A percentile compares a stretch with the other conserved stretches of the same genome.
phyloP scores from a whole-genome alignment of 92 coral and sea anemone species.

The Ricordea florida region DNA sequence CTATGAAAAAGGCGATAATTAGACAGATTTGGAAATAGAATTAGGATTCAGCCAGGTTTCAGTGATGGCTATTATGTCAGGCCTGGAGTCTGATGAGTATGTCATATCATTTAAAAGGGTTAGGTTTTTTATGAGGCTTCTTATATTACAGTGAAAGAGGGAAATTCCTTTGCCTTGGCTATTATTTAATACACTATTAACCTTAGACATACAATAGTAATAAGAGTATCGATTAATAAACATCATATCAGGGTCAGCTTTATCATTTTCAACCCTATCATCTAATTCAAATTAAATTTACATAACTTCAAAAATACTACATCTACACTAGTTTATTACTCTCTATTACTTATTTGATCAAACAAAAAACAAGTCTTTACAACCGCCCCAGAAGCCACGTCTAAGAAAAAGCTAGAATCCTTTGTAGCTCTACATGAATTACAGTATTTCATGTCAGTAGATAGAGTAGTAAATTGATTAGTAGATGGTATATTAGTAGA shows the following conservation, averaged over 20 bases:
- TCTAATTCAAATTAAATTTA: too few species aligned
- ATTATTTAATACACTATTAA: constrained; percentile 4
- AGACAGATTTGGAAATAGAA: constrained; percentile 29
- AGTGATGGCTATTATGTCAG: constrained; percentile 44
- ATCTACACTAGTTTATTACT: too few species aligned
- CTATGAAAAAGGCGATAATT: constrained; percentile 27
- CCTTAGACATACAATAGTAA: background rate
- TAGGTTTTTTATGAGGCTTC: constrained; percentile 43
- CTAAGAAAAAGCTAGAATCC: too few species aligned
- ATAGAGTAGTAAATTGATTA: too few species aligned
- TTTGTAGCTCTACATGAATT: too few species aligned
- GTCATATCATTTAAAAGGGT: constrained; percentile 1
- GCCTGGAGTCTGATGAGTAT: background rate
- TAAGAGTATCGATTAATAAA: constrained; percentile 15
- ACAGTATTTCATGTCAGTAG: too few species aligned
- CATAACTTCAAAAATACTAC: too few species aligned
- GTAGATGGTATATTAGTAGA: too few species aligned
- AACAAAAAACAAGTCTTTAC: too few species aligned
- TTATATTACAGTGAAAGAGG: constrained; percentile 48
- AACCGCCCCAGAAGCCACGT: too few species aligned
- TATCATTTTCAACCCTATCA: too few species aligned
- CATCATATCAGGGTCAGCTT: constrained; percentile 36
- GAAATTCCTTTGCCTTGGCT: background rate
- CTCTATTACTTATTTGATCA: too few species aligned
- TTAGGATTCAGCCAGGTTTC: constrained; percentile 50